Evolutionary conservation across 2,888 invertebrate species (phyloP), one percentile per base, ranked within the genome.

Genomic region (Tortrix viridana): DNA sequence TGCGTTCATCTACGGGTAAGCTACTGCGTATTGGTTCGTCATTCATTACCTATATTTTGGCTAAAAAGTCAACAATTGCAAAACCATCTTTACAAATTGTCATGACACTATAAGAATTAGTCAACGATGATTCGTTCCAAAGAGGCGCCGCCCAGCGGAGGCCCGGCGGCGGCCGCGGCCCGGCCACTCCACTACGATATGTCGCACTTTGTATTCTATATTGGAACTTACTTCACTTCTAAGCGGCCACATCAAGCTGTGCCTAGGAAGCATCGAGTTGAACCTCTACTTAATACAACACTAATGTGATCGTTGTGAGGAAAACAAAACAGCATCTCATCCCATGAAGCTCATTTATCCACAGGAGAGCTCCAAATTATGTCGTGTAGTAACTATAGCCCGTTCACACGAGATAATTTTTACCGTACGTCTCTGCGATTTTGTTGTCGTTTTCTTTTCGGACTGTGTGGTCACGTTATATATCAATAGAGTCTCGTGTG

Each of bases 51-150:
- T 89, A 90, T 88, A 88, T 88, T 90, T 90, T 91, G 89, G 90
- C 90, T 91, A 91, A 89, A 89, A 91, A 89, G 88, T 91, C 87
- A 92, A 92, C 89, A 89, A 86, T 91, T 89, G 89, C 90, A 90
- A 90, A 91, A 89, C 86, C 84, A 74, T 81, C 84, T 86, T 90
- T 82, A 89, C 89, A 91, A 90, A 89, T 88, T 88, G 88, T 90
- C 87, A 89, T 86, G 90, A 88, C 85, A 87, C 87, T 89, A 87
- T 89, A 88, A 88, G 88, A 88, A 89, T 88, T 85, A 90, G 85
- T 89, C 85, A 91, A 90, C 88, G 88, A 88, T 86, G 83, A 81
- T 79, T 82, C 82, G 77, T 82, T 83, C 81, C 86, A 76, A 79
- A 74, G 75, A 73, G 72, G 71, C 72, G 76, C 73, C 74, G 75